A percentile compares a stretch with the other conserved stretches of the same genome.
phyloP scores from a whole-genome alignment of 2,113 vertebrate species.

The Melanocharis versteri region DNA sequence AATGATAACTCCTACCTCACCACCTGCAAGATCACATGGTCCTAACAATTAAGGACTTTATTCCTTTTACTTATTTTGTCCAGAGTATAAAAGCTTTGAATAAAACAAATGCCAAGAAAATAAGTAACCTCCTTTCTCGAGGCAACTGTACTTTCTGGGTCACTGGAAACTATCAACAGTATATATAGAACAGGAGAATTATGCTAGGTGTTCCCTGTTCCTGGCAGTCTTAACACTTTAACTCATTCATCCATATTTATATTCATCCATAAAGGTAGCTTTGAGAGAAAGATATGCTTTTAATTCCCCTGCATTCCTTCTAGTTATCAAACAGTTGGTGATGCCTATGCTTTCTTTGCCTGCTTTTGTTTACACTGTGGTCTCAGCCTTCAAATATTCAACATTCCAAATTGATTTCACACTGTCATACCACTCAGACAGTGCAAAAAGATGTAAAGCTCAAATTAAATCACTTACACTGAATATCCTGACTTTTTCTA shows the following conservation, averaged over 20 bases:
- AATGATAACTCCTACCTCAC: neutral
- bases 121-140: neutral
- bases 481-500: constrained; percentile 24
- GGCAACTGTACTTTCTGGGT: neutral
- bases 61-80: neutral
- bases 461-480: constrained; percentile 7
- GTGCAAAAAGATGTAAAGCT: neutral
- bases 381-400: constrained; percentile 5
- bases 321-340: neutral
- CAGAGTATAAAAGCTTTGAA: neutral
- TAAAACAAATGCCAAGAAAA: neutral
- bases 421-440: neutral
- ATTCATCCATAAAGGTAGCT: neutral
- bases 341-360: neutral
- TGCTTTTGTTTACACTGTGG: neutral
- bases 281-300: neutral
- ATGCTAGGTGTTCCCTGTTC: neutral
- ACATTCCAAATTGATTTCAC: neutral
- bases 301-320: neutral
- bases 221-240: neutral
- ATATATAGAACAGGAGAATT: neutral
- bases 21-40: neutral
- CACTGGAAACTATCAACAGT: neutral
- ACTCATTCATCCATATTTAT: neutral
- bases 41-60: neutral